phyloP scores from a whole-genome alignment of 2,113 vertebrate genomes.

The Oreochromis aureus region DNA sequence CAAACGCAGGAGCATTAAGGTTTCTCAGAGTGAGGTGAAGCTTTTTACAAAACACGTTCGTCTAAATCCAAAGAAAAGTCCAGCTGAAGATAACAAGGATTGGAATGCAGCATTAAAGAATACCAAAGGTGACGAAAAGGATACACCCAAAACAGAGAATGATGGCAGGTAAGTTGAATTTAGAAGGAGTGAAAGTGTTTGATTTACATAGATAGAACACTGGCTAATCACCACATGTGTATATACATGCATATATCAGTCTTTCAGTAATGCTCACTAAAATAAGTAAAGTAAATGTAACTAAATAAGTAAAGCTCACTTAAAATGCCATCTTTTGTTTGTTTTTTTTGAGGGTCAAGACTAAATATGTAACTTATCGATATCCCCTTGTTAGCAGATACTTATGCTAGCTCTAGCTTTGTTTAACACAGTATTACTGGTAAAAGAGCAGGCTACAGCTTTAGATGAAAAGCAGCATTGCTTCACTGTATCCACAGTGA shows the following conservation, averaged over 20 bases:
- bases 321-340: not conserved
- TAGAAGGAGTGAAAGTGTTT: not conserved
- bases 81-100: not conserved
- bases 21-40: conserved; percentile 65
- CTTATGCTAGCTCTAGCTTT: not conserved
- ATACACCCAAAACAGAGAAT: not conserved
- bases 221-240: not conserved
- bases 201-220: not conserved
- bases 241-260: not conserved
- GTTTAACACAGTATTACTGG: not conserved
- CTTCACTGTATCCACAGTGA: not conserved
- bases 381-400: not conserved
- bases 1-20: conserved; percentile 68
- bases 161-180: conserved; percentile 37
- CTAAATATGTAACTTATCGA: not conserved
- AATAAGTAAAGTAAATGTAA: not conserved
- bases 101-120: not conserved
- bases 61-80: conserved; percentile 6
- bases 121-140: not conserved
- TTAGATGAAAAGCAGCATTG: not conserved
- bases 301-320: not conserved
- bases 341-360: not conserved
- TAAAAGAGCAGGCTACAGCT: not conserved
- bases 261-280: not conserved
- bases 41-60: conserved; percentile 55